These are phyloP conservation scores for Avahi laniger DNA, from an alignment of 2,797 vertebrate species.

Conservation along the genomic window DNA sequence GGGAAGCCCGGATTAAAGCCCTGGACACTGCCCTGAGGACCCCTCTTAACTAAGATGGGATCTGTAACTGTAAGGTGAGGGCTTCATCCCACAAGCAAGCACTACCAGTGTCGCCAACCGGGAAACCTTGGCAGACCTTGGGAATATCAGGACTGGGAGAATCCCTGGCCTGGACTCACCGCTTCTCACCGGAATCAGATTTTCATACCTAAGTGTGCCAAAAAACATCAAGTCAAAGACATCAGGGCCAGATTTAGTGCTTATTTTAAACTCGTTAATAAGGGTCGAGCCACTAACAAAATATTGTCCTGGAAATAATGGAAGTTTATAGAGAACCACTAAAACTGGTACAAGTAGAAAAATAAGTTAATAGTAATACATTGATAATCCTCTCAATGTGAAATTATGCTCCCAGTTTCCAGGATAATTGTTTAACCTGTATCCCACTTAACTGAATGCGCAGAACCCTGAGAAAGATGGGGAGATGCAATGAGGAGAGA, in stretches of 20 bases:
- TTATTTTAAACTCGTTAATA: background rate
- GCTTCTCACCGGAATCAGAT: background rate
- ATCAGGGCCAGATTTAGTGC: background rate
- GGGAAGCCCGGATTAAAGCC: background rate
- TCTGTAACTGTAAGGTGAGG: background rate
- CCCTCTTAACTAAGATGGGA: background rate
- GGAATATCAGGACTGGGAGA: background rate
- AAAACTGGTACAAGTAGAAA: background rate
- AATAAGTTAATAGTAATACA: background rate
- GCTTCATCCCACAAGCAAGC: background rate
- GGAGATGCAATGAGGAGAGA: background rate
- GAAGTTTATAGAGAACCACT: background rate
- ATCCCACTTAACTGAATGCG: background rate
- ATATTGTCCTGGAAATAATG: background rate
- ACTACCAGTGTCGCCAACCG: background rate
- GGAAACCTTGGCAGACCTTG: background rate
- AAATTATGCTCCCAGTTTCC: background rate
- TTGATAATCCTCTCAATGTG: background rate
- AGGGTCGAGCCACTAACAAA: background rate
- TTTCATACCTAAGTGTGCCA: background rate
- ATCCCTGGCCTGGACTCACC: too few species aligned
- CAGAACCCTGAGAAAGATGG: background rate
- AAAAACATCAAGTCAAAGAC: background rate
- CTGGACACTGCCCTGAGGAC: background rate
- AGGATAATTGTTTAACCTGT: background rate